These are phyloP conservation scores for Stichodactyla helianthus DNA, from an alignment of 64 coral and sea anemone species.

Conservation along the genomic window DNA sequence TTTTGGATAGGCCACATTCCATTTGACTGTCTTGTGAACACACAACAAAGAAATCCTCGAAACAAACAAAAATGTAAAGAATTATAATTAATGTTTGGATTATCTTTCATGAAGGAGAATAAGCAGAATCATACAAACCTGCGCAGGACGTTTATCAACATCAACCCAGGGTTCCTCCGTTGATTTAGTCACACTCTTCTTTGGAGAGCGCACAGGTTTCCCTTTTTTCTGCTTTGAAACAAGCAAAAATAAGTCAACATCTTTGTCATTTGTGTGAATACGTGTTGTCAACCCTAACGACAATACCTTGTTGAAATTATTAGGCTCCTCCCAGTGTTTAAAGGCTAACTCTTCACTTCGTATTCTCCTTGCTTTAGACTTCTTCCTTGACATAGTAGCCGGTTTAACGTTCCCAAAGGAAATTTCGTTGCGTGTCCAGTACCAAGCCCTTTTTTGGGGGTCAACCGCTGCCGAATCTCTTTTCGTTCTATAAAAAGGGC, in stretches of 20 bases:
- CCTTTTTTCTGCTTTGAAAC: not conserved
- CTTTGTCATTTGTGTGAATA: not conserved
- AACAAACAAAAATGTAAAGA: not conserved
- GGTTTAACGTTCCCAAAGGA: not conserved
- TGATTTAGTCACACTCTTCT: not conserved
- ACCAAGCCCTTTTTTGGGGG: not conserved
- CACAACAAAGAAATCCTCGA: not conserved
- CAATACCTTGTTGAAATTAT: not conserved
- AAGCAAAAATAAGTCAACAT: not conserved
- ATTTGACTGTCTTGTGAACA: not conserved
- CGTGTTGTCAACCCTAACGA: not conserved
- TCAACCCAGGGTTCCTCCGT: not conserved
- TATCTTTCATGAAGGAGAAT: not conserved
- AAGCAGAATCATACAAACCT: not conserved
- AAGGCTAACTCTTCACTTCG: not conserved
- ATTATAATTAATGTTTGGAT: not conserved
- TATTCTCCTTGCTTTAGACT: not conserved
- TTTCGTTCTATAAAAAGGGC: not conserved
- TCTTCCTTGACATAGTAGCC: not conserved
- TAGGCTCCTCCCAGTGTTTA: not conserved
- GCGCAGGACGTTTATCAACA: not conserved
- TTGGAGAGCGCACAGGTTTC: not conserved
- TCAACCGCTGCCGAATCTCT: not conserved
- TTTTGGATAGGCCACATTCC: not conserved
- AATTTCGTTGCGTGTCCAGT: not conserved